These are phyloP conservation scores for Propithecus perrieri DNA, from an alignment of 2,797 vertebrate genomes.

Conservation along the genomic window DNA sequence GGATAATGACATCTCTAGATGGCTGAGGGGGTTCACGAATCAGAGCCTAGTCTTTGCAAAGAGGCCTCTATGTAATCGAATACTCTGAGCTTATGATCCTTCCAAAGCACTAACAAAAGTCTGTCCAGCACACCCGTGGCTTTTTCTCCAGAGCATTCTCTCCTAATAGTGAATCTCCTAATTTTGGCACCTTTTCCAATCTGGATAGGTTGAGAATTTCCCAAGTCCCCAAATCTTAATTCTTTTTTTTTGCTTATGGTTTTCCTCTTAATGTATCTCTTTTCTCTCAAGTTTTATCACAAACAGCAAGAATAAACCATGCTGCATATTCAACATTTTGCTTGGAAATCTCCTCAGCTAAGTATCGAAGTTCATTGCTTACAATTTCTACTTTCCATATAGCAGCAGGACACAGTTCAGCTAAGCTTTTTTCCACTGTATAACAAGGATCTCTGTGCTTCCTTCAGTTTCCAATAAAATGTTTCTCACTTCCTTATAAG, in stretches of 20 bases:
- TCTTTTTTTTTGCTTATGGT: background rate
- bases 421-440: background rate
- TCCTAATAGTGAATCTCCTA: background rate
- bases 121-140: background rate
- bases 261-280: background rate
- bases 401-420: background rate
- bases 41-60: background rate
- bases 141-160: background rate
- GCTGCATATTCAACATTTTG: background rate
- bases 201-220: background rate
- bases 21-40: background rate
- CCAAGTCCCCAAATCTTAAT: background rate
- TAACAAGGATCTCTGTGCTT: background rate
- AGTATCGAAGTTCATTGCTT: background rate
- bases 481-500: background rate
- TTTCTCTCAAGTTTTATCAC: slow-evolving; percentile 11
- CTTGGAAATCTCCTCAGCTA: background rate
- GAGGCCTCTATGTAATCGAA: background rate
- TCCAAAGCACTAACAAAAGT: background rate
- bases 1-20: background rate
- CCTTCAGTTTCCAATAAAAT: background rate
- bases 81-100: background rate
- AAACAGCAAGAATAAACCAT: background rate
- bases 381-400: background rate
- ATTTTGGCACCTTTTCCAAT: background rate